Evolutionary conservation across 2,113 vertebrate species (phyloP).

Genomic region (Falco punctatus): DNA sequence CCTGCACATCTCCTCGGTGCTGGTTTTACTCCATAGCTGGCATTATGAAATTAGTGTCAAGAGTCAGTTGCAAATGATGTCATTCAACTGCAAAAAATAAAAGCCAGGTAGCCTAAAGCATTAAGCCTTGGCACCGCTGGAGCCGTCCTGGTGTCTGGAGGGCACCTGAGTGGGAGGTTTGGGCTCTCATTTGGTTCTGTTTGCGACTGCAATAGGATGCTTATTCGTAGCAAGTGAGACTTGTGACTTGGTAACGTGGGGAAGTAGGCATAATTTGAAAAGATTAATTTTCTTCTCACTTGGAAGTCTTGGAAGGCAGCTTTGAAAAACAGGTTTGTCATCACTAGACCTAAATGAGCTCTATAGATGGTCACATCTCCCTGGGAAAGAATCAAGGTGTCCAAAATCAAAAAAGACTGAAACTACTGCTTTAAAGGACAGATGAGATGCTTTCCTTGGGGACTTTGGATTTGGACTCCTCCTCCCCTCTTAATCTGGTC

Average conservation of each 20-base stretch:
- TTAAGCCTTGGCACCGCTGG: neutral
- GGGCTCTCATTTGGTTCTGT: neutral
- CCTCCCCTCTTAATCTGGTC: neutral
- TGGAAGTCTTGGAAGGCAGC: neutral
- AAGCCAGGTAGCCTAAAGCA: neutral
- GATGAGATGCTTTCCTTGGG: neutral
- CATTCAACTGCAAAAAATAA: neutral
- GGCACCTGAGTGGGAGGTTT: neutral
- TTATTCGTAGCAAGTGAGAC: neutral
- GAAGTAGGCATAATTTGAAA: neutral
- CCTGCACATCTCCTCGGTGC: fast-evolving
- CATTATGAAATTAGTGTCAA: fast-evolving
- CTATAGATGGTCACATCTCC: neutral
- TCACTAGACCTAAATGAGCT: neutral
- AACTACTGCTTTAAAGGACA: neutral
- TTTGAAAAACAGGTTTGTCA: neutral
- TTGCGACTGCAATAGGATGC: neutral
- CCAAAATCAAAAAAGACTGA: neutral
- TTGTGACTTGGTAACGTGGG: neutral
- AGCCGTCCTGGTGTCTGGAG: neutral
- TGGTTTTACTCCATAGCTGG: neutral
- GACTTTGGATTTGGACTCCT: neutral
- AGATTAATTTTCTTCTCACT: neutral
- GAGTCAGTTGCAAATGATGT: neutral
- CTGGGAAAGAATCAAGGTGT: neutral